Base-by-base conservation (phyloP, 2,113 vertebrate species). In the Murina feae region DNA sequence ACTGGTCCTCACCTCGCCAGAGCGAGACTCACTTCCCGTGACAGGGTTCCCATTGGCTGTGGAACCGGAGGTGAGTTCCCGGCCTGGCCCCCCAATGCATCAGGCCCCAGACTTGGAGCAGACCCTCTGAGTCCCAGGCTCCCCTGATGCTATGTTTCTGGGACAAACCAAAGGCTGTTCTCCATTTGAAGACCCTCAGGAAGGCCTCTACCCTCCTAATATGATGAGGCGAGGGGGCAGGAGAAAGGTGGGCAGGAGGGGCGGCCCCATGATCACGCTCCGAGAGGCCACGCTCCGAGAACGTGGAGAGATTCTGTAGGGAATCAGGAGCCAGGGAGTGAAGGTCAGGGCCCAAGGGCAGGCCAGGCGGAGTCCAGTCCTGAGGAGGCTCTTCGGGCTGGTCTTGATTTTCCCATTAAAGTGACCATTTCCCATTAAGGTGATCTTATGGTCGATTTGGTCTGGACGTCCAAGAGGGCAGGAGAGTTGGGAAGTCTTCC, bases 301-400 rank as follows among this genome's bases (percentile, higher is more conserved):
- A 78, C 35, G 32, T 5, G 21, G 16, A 14, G 23, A 44, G 23
- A 20, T 9, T 37, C 30, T 4, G 0, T 0, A 14, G n/a, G 53
- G 28, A 10, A 44, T 35, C 28, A 4, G 51, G 68, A 82, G 23
- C 18, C 72, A 16, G 14, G 18, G 28, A 30, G 39, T 17, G 49
- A 63, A 37, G 66, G n/a, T 23, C 74, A 66, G n/a, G 28, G 47
- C 14, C 47, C 23, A 4, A 32, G 14, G 5, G 47, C n/a, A n/a
- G n/a, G n/a, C n/a, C 6, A 6, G 0, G 9, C 32, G 71, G 16
- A 11, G 44, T 35, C 0, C 0, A 1, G 2, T 12, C 42, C 21
- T 68, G 25, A 60, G 25, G 51, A 16, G 14, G 68, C 78, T 83
- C n/a, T 23, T 69, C 8, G 4, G 11, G 58, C 55, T 80, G 25